These are phyloP conservation scores for Cyanoliseus patagonus DNA, from an alignment of 2,113 vertebrate genomes.

Conservation along the genomic window DNA sequence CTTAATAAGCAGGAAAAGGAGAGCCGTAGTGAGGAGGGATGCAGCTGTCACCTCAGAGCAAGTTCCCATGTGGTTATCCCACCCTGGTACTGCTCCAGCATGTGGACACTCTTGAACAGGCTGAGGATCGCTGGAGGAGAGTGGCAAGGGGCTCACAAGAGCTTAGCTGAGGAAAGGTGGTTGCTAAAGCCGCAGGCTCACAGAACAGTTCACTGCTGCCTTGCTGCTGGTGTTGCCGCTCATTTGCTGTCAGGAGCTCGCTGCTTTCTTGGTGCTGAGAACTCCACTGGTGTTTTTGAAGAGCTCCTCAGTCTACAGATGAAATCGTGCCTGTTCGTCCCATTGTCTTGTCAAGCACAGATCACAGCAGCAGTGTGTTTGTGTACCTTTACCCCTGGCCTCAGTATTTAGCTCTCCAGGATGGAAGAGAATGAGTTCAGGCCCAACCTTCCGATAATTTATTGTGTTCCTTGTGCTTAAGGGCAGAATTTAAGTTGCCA, in stretches of 20 bases:
- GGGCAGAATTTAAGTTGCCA: conserved; percentile 60
- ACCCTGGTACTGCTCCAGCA: fast-evolving
- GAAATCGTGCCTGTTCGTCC: neutral
- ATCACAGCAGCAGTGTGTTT: neutral
- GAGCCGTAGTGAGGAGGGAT: fast-evolving
- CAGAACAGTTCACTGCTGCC: neutral
- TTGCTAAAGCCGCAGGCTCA: fast-evolving
- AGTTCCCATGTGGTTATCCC: neutral
- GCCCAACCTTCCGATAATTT: conserved; percentile 53
- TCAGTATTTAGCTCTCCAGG: conserved; percentile 38
- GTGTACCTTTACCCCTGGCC: neutral
- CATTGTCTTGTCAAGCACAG: neutral
- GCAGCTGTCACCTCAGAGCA: neutral
- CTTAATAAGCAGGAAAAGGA: neutral
- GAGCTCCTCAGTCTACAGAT: neutral
- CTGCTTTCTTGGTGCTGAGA: neutral
- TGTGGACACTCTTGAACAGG: neutral
- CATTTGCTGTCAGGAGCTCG: fast-evolving
- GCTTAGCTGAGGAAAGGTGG: neutral
- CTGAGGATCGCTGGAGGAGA: neutral
- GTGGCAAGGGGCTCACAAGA: neutral
- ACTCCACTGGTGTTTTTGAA: neutral
- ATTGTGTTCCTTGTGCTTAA: conserved; percentile 56
- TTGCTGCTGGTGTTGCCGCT: neutral
- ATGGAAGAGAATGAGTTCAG: conserved; percentile 54